Percentiles rank a stretch among this genome's conserved stretches.
Evolutionary conservation across 2,797 vertebrate species (phyloP).

Genomic region (Hydrophis major): DNA sequence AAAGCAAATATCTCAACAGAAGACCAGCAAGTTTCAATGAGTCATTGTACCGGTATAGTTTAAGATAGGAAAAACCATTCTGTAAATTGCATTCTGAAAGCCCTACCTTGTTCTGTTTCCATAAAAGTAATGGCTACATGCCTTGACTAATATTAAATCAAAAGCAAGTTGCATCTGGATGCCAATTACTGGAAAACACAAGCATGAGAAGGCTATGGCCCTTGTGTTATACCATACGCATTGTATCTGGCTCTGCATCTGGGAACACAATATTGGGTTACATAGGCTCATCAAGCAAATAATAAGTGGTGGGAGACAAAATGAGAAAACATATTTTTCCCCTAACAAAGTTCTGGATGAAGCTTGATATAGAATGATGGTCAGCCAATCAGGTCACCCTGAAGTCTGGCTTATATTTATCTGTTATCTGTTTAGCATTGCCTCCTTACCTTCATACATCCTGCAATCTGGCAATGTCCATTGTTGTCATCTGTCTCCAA

Average conservation of each 20-base stretch:
- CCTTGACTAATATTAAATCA: neutral
- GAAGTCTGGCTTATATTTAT: neutral
- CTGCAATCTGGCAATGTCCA: constrained; percentile 57
- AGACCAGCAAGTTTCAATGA: neutral
- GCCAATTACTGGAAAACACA: neutral
- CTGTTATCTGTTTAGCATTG: neutral
- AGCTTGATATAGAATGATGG: neutral
- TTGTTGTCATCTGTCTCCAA: neutral
- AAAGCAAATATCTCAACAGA: neutral
- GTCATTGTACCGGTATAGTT: neutral
- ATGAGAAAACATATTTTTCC: neutral
- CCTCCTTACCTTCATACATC: constrained; percentile 58
- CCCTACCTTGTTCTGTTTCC: accelerated
- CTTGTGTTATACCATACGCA: neutral
- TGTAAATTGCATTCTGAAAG: neutral
- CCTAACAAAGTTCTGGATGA: neutral
- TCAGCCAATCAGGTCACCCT: neutral
- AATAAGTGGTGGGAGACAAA: neutral
- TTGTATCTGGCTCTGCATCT: neutral
- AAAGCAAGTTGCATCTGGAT: neutral
- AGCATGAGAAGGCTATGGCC: neutral
- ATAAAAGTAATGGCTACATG: constrained; percentile 16
- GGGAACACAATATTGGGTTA: neutral
- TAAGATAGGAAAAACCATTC: neutral
- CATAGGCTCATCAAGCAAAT: neutral